Conservation (phyloP, 2,113 vertebrate species). For the Datnioides undecimradiatus region DNA sequence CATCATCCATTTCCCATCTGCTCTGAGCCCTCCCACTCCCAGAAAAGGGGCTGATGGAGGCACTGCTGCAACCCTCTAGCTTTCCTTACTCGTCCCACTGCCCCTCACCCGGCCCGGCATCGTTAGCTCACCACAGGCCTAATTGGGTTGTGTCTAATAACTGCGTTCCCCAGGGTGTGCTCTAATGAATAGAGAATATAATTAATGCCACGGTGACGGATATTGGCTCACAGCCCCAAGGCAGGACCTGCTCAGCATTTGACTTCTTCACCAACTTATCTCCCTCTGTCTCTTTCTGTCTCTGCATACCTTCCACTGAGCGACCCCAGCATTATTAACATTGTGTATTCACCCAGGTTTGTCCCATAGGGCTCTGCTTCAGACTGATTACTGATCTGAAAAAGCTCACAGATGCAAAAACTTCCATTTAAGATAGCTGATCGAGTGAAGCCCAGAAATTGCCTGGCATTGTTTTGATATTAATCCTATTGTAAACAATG, state of each 20-base stretch:
- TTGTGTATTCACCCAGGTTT: conserved; percentile 25
- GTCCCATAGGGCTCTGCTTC: conserved; percentile 7
- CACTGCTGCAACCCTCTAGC: conserved; percentile 43
- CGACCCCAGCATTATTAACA: not conserved
- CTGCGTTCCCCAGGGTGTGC: conserved; percentile 67
- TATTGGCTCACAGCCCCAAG: conserved; percentile 72
- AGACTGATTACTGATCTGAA: conserved; percentile 15
- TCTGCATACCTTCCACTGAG: conserved; percentile 32
- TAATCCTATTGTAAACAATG: conserved; percentile 54
- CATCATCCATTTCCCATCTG: conserved; percentile 60
- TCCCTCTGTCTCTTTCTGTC: conserved; percentile 31
- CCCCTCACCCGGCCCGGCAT: conserved; percentile 55
- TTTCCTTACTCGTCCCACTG: conserved; percentile 64
- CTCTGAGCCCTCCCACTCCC: conserved; percentile 28
- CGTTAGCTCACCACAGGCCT: conserved; percentile 79
- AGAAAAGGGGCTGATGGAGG: conserved; percentile 52
- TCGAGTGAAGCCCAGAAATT: conserved; percentile 25
- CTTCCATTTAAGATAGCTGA: conserved; percentile 36
- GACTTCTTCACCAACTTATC: conserved; percentile 63
- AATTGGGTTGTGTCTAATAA: conserved; percentile 83
- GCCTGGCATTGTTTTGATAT: conserved; percentile 34
- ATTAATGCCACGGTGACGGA: conserved; percentile 81
- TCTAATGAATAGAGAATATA: conserved; percentile 83
- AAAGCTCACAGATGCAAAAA: conserved; percentile 27
- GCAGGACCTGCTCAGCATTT: conserved; percentile 68